phyloP scores from a whole-genome alignment of 2,113 vertebrate genomes.

The Dermatemys mawii region DNA sequence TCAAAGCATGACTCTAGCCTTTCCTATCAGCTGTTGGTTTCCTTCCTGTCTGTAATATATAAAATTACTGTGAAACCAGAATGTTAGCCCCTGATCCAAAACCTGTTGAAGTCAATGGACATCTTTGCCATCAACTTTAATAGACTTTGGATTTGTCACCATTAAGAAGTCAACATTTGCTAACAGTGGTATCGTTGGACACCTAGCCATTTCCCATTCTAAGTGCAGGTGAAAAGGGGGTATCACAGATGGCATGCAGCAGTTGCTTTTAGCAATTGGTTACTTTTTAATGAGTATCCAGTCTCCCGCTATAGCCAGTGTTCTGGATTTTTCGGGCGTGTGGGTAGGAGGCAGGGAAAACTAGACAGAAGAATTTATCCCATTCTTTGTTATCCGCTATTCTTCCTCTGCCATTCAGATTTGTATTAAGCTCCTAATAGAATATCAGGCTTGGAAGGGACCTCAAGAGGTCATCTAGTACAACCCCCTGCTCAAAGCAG shows the following conservation, averaged over 20 bases:
- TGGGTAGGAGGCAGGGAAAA: not conserved
- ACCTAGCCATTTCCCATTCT: not conserved
- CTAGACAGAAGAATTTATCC: not conserved
- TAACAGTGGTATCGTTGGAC: not conserved
- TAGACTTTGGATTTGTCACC: constrained; percentile 65
- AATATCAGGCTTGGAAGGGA: no score
- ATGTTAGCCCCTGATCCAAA: constrained; percentile 55
- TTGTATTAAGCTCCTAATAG: not conserved
- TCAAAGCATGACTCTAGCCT: not conserved
- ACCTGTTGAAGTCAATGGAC: constrained; percentile 62
- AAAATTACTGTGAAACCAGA: not conserved
- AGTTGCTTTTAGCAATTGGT: not conserved
- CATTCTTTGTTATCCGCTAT: not conserved
- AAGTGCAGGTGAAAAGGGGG: not conserved
- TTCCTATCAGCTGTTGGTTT: not conserved
- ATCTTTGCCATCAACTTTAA: constrained; percentile 68
- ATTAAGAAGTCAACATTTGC: constrained; percentile 4
- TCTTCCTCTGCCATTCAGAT: not conserved
- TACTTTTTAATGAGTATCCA: not conserved
- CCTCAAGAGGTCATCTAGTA: no score
- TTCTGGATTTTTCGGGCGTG: not conserved
- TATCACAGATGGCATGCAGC: not conserved
- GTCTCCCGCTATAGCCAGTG: not conserved
- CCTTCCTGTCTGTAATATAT: not conserved
- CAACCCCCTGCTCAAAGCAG: no score